Evolutionary conservation across 1,140 invertebrate species (phyloP).

Genomic region (Aphis craccivora): DNA sequence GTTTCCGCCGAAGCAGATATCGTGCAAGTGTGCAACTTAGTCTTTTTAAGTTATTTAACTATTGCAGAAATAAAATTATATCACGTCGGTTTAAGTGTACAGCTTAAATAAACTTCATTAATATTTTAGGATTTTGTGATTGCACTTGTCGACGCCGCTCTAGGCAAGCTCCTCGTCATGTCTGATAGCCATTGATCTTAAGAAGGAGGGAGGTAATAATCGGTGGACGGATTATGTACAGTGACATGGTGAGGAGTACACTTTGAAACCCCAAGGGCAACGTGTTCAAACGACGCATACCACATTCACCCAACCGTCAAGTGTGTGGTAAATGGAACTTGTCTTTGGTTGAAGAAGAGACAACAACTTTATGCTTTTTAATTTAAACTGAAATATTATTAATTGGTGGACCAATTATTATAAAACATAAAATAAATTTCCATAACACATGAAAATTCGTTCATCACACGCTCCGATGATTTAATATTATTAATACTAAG

Average conservation of each 20-base stretch:
- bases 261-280: not conserved
- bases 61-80: not conserved
- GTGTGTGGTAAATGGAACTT: not conserved
- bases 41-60: not conserved
- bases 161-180: not conserved
- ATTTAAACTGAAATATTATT: not conserved
- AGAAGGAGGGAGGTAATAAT: not conserved
- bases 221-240: not conserved
- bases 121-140: not conserved
- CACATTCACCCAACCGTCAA: not conserved
- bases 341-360: not conserved
- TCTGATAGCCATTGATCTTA: not conserved
- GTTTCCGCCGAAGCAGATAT: not conserved
- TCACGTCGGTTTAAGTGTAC: not conserved
- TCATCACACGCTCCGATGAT: not conserved
- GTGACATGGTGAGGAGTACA: not conserved
- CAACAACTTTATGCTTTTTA: not conserved
- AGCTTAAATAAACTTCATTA: conserved; percentile 1
- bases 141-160: not conserved
- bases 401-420: not conserved
- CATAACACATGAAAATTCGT: not conserved
- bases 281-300: not conserved
- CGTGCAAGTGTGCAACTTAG: not conserved
- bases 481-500: not conserved
- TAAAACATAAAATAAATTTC: not conserved